phyloP scores from a whole-genome alignment of 2,888 invertebrate genomes.

The Pheosia gnoma region DNA sequence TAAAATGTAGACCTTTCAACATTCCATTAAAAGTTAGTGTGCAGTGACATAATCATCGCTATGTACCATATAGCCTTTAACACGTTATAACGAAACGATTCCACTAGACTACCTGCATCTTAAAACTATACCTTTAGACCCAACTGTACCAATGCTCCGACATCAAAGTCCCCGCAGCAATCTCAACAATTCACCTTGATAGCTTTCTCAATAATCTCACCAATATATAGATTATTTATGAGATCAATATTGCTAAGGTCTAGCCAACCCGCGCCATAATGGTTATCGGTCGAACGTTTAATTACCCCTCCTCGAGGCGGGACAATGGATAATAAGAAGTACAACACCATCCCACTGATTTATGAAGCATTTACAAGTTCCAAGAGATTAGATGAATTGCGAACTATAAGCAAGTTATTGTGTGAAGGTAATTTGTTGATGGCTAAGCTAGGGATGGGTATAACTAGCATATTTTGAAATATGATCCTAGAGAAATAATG shows the following conservation, averaged over 20 bases:
- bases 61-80: too few species aligned
- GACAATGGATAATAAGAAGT: slow-evolving; percentile 83
- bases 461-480: too few species aligned
- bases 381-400: slow-evolving; percentile 70
- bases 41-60: too few species aligned
- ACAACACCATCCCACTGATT: slow-evolving; percentile 74
- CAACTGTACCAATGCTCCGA: not conserved
- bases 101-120: too few species aligned
- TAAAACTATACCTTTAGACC: too few species aligned
- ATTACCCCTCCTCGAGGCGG: slow-evolving; percentile 72
- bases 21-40: too few species aligned
- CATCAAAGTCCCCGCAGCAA: slow-evolving; percentile 28
- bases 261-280: slow-evolving; percentile 64
- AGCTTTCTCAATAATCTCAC: slow-evolving; percentile 68
- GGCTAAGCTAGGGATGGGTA: slow-evolving; percentile 2
- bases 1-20: too few species aligned
- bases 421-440: slow-evolving; percentile 45
- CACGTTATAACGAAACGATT: too few species aligned
- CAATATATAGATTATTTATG: slow-evolving; percentile 74
- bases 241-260: slow-evolving; percentile 77
- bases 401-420: slow-evolving; percentile 58
- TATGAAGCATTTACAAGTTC: slow-evolving; percentile 70
- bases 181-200: slow-evolving; percentile 56
- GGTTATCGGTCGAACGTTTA: slow-evolving; percentile 75
- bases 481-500: too few species aligned